Evolutionary conservation across 2,888 invertebrate species (phyloP), one percentile per base, ranked within the genome.

Genomic region (Atherix ibis): DNA sequence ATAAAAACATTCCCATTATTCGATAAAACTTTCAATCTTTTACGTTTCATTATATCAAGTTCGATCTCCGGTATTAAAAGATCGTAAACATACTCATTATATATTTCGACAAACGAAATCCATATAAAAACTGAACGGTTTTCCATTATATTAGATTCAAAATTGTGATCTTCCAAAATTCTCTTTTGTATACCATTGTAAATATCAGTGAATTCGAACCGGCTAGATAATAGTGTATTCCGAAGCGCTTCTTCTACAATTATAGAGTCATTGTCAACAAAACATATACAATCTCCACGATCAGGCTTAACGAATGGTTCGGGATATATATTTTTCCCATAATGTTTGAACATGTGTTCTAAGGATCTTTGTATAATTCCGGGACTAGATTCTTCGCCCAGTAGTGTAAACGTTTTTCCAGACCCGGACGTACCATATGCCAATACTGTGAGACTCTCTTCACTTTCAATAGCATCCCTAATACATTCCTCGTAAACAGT

Each of bases 391-490:
- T 6, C 15, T 12, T 34, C 37, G 37, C 37, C 81, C 65, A 70
- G 76, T 25, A 87, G 63, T 0, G 87, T 85, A 49, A 72, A 81
- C 0, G 87, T 84, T 57, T 89, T 89, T 17, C 92, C 92, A 0
- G 89, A 83, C 36, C 85, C 85, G 0, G 85, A 88, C 0, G 85
- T 80, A 5, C 92, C 92, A 54, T 91, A 92, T 0, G 82, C 77
- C 43, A 92, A 73, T 0, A 92, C 62, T 0, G 83, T 75, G 36
- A 76, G 76, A 55, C 75, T 83, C 40, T 76, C 71, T 0, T 85
- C 73, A 4, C 70, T 69, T 27, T 59, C 52, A 5, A 78, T 54
- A 3, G 48, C 50, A 5, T 44, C 46, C 0, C 51, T 46, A 8
- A 61, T 47, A 24, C 58, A 58, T 10, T 45, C 48, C 15, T 57